These are phyloP conservation scores for Pogonocichla stellata DNA, from an alignment of 2,113 vertebrate species.

Conservation along the genomic window DNA sequence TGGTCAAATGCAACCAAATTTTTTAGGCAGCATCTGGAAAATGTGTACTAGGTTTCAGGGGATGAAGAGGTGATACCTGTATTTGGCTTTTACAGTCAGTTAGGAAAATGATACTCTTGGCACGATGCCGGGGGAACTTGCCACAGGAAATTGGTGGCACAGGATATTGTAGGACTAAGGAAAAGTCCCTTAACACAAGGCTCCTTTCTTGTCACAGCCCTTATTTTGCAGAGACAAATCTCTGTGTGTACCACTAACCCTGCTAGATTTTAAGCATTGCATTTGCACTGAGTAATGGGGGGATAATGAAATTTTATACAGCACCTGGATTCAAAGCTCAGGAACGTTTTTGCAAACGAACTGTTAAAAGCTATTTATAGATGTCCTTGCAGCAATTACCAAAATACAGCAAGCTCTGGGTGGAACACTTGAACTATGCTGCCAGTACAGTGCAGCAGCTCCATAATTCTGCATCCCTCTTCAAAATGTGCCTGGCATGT, in stretches of 20 bases:
- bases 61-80: background rate
- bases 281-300: background rate
- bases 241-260: background rate
- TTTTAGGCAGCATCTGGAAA: slow-evolving; percentile 23
- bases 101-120: slow-evolving; percentile 3
- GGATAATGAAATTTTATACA: background rate
- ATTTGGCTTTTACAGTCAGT: background rate
- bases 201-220: background rate
- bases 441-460: background rate
- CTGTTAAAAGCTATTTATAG: background rate
- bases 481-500: background rate
- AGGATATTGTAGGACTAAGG: background rate
- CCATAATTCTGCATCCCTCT: background rate
- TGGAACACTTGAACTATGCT: background rate
- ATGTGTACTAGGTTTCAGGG: background rate
- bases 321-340: background rate
- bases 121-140: background rate
- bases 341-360: background rate
- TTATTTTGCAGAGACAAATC: background rate
- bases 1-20: background rate
- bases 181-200: background rate
- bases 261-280: background rate
- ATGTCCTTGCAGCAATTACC: background rate
- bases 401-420: background rate
- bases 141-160: background rate